These are phyloP conservation scores for Bilobella aurantiaca DNA, from an alignment of 1,140 invertebrate species.

Conservation along the genomic window DNA sequence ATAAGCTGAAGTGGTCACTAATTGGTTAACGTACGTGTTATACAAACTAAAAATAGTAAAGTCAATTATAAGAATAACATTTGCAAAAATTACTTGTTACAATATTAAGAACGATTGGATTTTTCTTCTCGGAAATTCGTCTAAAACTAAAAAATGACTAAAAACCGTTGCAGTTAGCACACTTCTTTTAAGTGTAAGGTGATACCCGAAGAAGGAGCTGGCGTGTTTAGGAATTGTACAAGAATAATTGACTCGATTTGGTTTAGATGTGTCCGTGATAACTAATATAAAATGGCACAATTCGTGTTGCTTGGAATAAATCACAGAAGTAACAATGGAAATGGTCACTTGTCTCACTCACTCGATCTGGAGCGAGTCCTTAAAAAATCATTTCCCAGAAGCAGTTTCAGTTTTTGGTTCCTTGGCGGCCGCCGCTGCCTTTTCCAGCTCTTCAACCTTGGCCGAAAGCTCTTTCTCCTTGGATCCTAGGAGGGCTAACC, in stretches of 20 bases:
- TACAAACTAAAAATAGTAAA: too few species aligned
- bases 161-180: background rate
- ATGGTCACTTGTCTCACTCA: background rate
- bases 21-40: too few species aligned
- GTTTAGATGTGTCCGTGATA: background rate
- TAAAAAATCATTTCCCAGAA: background rate
- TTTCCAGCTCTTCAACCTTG: background rate
- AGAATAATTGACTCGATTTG: background rate
- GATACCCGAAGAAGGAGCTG: background rate
- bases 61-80: too few species aligned
- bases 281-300: background rate
- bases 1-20: too few species aligned
- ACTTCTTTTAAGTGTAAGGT: background rate
- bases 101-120: too few species aligned
- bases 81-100: too few species aligned
- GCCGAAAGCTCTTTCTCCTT: background rate
- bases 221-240: background rate
- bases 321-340: constrained; percentile 2
- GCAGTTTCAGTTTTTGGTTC: background rate
- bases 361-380: background rate
- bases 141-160: background rate
- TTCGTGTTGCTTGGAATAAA: background rate
- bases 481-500: background rate
- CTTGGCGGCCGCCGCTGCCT: background rate
- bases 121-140: too few species aligned